Base-by-base conservation (phyloP, 1,140 invertebrate species). In the Temnothorax nylanderi region DNA sequence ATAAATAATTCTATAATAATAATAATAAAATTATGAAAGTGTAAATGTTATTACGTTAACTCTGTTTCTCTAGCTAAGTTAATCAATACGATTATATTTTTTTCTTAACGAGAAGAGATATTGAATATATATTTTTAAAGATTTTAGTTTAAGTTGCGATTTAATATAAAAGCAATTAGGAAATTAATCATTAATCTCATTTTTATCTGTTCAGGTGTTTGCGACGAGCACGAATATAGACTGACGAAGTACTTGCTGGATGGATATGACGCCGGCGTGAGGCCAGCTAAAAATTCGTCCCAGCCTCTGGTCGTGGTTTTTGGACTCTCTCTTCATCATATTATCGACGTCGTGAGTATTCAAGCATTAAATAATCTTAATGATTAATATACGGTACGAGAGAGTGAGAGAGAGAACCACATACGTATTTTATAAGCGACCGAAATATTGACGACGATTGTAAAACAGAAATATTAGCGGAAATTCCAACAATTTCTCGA, bases 311-410 rank as follows among this genome's bases (percentile, higher is more conserved):
- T 96, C 34, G 97, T 98, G 85, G 96, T 97, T 65, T 98, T 98
- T 91, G 97, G 97, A 44, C 96, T 98, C 1, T 98, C 97, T 1
- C 95, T 98, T 81, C 97, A 98, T 95, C 97, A 98, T 92, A 97
- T 98, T 76, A 98, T 98, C 89, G 97, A 97, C 89, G 97, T 98
- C 90, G 97, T 98, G 95, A 97, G 91, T 90, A 74, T 21, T 75
- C 18, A 11, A 32, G 5, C 8, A 16, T 26, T 10, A 21, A 78
- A 56, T 34, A 86, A 65, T 86, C 18, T 47, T 65, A 49, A 87
- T 82, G 56, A 51, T 51, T 44, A 41, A 69, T 85, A 51, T 47
- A 32, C 13, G n/a, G n/a, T 8, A 8, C 1, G 51, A 65, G 37
- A 62, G 3, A 75, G 13, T 13, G 13, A 49, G 11, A 49, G 49